Conservation (phyloP, 2,888 invertebrate species). For the Melieria crassipennis region DNA sequence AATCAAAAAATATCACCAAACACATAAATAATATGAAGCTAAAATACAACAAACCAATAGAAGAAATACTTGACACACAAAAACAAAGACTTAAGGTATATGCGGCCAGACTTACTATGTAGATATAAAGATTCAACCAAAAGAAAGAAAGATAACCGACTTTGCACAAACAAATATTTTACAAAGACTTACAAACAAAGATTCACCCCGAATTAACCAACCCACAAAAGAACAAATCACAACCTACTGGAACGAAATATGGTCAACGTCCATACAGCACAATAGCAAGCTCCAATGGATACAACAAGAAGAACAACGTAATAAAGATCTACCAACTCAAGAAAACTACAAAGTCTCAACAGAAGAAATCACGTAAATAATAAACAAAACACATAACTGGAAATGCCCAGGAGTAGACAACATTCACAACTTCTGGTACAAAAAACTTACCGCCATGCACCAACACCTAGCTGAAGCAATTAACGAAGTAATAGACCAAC, state of each 20-base stretch:
- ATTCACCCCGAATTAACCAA: neutral
- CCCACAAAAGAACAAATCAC: conserved; percentile 13
- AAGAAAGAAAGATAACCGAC: conserved; percentile 11
- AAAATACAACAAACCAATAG: conserved; percentile 9
- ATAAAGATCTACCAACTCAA: neutral
- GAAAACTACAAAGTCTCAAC: neutral
- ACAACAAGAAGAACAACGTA: conserved; percentile 13
- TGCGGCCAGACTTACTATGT: neutral
- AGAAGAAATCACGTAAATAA: neutral
- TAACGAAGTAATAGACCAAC: neutral
- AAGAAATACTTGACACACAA: neutral
- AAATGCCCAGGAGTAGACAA: no score
- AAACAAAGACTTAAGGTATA: conserved; percentile 13
- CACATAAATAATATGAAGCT: neutral
- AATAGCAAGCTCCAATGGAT: no score
- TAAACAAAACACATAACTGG: no score
- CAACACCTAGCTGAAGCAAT: no score
- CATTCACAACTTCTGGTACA: no score
- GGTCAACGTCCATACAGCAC: conserved; percentile 1
- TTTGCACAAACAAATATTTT: conserved; percentile 13
- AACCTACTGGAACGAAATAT: conserved; percentile 8
- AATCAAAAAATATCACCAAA: no score
- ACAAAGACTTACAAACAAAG: conserved; percentile 2
- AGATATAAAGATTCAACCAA: conserved; percentile 16
- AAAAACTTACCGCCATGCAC: no score